These are phyloP conservation scores for Premnoplex brunnescens DNA, from an alignment of 2,797 vertebrate genomes.

Conservation along the genomic window DNA sequence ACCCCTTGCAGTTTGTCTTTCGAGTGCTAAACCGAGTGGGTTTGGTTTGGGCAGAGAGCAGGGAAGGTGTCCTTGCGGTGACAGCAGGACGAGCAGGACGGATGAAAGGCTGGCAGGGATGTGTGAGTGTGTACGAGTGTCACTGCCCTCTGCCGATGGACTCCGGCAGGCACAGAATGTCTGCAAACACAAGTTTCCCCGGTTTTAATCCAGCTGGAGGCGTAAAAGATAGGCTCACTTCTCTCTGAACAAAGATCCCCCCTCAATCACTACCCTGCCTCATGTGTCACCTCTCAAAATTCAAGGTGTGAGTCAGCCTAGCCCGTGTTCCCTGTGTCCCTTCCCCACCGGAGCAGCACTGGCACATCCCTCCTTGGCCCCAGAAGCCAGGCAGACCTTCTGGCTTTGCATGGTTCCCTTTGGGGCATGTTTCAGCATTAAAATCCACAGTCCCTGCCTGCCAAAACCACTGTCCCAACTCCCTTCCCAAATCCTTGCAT, in stretches of 20 bases:
- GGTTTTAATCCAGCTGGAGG: not conserved
- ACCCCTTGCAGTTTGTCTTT: not conserved
- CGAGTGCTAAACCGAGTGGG: fast-evolving
- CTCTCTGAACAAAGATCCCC: not conserved
- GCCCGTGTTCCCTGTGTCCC: not conserved
- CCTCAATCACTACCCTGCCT: not conserved
- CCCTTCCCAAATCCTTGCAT: not conserved
- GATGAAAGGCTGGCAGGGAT: not conserved
- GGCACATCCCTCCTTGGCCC: not conserved
- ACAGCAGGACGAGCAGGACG: not conserved
- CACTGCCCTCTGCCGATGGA: conserved; percentile 57
- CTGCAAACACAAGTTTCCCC: not conserved
- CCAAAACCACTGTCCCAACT: not conserved
- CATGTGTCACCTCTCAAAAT: not conserved
- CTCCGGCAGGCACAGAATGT: not conserved
- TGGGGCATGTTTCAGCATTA: not conserved
- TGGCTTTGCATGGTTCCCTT: not conserved
- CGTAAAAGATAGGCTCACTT: not conserved
- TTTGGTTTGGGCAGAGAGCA: not conserved
- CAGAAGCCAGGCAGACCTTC: not conserved
- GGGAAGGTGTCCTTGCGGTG: not conserved
- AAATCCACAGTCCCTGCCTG: not conserved
- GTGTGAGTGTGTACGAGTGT: not conserved
- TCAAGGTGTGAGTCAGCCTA: not conserved
- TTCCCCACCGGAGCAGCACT: not conserved